Base-by-base conservation (phyloP, 1,140 invertebrate species). In the Harlomillsia oculata region DNA sequence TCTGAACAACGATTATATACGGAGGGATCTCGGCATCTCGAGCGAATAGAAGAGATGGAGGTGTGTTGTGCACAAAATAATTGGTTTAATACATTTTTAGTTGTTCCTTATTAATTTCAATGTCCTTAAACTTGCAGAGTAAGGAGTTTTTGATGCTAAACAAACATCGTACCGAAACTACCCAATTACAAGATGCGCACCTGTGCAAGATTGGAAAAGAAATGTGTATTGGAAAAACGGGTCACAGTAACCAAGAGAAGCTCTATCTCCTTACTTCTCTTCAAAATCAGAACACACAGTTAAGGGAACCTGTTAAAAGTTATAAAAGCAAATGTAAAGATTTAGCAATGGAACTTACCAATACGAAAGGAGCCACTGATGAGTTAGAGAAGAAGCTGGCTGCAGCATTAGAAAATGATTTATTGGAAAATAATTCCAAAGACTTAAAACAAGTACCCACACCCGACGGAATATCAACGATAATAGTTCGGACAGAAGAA, bases 11-110 rank as follows among this genome's bases (percentile, higher is more conserved):
- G 91, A 68, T 72, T 96, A 40, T 86, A 90, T 66, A 86, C 81
- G 9, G 89, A 86, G 62, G 95, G 96, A 72, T 96, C 91, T 72
- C 80, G 87, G 52, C 93, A 97, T 75, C 78, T 95, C 62, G 75
- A 92, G 6, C 92, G 97, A 67, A 95, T 97, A 67, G 93, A 97
- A 75, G 89, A 95, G 75, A 96, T 98, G 90, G 95, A 97, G 80
- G 87, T 87, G 69, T 69, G 67, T 66, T 52, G n/a, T n/a, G n/a
- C n/a, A n/a, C n/a, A n/a, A n/a, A n/a, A n/a, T n/a, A n/a, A n/a
- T n/a, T n/a, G n/a, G n/a, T n/a, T n/a, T n/a, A n/a, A n/a, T n/a
- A n/a, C n/a, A n/a, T n/a, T n/a, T n/a, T n/a, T n/a, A n/a, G n/a
- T n/a, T n/a, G n/a, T n/a, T n/a, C n/a, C n/a, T n/a, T 34, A n/a